Conservation (phyloP, 2,888 invertebrate species). For the Xylocampa areola region DNA sequence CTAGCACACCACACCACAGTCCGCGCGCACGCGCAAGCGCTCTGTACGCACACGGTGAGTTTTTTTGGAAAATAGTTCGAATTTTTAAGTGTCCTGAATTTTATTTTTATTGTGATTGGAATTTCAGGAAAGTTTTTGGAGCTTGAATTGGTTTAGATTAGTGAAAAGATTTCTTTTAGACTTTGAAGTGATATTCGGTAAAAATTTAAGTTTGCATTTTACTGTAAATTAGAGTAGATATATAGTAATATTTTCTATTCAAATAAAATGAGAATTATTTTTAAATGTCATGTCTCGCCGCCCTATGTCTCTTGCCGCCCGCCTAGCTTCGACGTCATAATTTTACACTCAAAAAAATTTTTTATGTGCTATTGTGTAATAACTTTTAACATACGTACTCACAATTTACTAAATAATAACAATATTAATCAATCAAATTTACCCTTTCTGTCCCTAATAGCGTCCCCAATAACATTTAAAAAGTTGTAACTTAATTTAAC, state of each 20-base stretch:
- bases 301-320: slow-evolving; percentile 13
- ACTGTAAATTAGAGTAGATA: not conserved
- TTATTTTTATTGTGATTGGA: not conserved
- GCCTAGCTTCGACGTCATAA: slow-evolving; percentile 8
- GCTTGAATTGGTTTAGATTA: slow-evolving; percentile 10
- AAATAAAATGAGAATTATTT: not conserved
- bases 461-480: too few species aligned
- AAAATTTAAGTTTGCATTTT: not conserved
- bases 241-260: not conserved
- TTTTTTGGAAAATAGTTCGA: slow-evolving; percentile 44
- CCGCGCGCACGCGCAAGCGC: slow-evolving; percentile 78
- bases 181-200: slow-evolving; percentile 10
- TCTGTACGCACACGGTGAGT: slow-evolving; percentile 86
- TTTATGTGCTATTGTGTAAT: too few species aligned
- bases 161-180: slow-evolving; percentile 1
- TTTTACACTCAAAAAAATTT: too few species aligned
- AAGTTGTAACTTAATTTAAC: too few species aligned
- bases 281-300: not conserved
- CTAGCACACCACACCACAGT: slow-evolving; percentile 71
- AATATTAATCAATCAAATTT: too few species aligned
- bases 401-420: too few species aligned
- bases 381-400: too few species aligned
- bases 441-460: too few species aligned
- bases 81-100: slow-evolving; percentile 40
- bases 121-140: not conserved